Base-by-base conservation (phyloP, 1,140 invertebrate genomes). In the Apis dorsata region DNA sequence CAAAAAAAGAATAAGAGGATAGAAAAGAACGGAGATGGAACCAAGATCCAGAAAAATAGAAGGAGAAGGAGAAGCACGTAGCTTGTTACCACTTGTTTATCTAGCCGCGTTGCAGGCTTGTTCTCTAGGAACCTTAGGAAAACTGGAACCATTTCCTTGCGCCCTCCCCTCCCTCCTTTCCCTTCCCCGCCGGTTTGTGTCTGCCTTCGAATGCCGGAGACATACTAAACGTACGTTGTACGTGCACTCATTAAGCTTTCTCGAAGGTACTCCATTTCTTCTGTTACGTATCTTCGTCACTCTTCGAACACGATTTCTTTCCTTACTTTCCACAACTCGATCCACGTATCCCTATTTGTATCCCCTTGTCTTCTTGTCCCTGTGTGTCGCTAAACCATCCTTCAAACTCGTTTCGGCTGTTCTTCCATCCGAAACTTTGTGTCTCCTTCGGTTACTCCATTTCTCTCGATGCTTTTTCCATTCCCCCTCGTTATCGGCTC, bases 11-110 rank as follows among this genome's bases (percentile, higher is more conserved):
- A 49, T 1, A 1, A 11, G 7, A 53, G 8, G n/a, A n/a, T 28
- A 13, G 24, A 49, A 19, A 24, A 60, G 44, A 21, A 21, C 11
- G 13, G 60, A 53, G 53, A 53, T 55, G 17, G 63, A n/a, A 66
- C 15, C 21, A 13, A 63, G 13, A 63, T 11, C 13, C n/a, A 28
- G 59, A 62, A 53, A 65, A n/a, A 51, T 10, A 55, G 57, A 2
- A 62, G 84, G 68, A 66, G 28, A 79, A 87, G 78, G 76, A 77
- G 68, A 77, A 85, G 84, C 90, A 91, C 90, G 90, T 91, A 91
- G 89, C 90, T 91, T 91, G 90, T 91, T 91, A 91, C 90, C 86
- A 89, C 90, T 91, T 91, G 90, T 91, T 91, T 91, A 90, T 91
- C 90, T 86, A 90, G 84, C 75, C 70, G 71, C 79, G 73, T 57